Evolutionary conservation across 1,140 invertebrate species (phyloP), one percentile per base, ranked within the genome.

Genomic region (Sipha flava): DNA sequence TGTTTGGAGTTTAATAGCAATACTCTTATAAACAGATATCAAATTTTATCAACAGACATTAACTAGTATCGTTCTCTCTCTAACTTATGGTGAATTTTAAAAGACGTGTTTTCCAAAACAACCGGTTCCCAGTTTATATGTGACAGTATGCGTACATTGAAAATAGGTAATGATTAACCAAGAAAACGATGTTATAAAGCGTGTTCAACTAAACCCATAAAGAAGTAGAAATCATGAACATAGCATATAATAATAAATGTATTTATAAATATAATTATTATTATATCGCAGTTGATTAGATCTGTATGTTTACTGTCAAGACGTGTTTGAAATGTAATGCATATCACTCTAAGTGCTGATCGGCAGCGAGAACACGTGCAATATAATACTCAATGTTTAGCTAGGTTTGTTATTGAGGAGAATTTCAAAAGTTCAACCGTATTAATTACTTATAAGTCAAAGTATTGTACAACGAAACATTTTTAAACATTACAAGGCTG

Each of bases 81-180:
- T 34, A 9, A 3, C 2, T 54, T 4, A 29, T 54, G 18, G 52
- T 54, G 29, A 5, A 34, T 75, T 54, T 75, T 23, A 34, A 73
- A 73, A 75, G 70, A 75, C 70, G 34, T 37, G 70, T 75, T 75
- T 75, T 75, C 70, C 26, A 75, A 75, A 75, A 75, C 47, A 75
- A 75, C 70, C 70, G 70, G 70, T 75, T 75, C 34, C 18, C 31
- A 1, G n/a, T 54, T 75, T 54, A 37, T 75, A 54, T 54, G 47
- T 5, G 23, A 70, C 23, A 70, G 16, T 47, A 37, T 40, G 26
- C 47, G n/a, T 40, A 54, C 70, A 52, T 75, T 12, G 12, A 75
- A 75, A 75, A 75, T 75, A 75, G 70, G 47, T 75, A 75, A 52
- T 52, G 31, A 49, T 54, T 37, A 54, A 54, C 70, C 49, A 52